phyloP scores from a whole-genome alignment of 2,113 vertebrate species.

The Sinocyclocheilus rhinocerous region DNA sequence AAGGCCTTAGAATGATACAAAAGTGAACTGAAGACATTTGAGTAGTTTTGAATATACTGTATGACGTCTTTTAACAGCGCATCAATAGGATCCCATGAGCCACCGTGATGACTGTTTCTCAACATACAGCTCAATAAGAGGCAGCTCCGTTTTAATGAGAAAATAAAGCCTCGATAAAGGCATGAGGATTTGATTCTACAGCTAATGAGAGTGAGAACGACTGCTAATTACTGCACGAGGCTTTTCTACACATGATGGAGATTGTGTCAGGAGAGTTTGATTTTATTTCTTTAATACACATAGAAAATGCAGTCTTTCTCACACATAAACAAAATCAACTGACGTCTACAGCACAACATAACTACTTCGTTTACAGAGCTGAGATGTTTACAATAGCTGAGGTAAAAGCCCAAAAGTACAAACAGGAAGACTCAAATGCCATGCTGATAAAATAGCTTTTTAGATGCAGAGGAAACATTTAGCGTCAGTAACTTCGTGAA shows the following conservation, averaged over 20 bases:
- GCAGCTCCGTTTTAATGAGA: constrained; percentile 65
- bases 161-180: constrained; percentile 57
- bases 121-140: constrained; percentile 59
- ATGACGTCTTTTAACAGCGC: background rate
- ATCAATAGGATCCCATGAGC: background rate
- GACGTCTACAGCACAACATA: background rate
- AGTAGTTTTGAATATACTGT: background rate
- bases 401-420: constrained; percentile 6
- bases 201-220: constrained; percentile 8
- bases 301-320: background rate
- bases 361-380: background rate
- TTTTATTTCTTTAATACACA: background rate
- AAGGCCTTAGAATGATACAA: background rate
- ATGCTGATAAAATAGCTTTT: constrained; percentile 19
- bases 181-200: constrained; percentile 26
- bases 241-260: constrained; percentile 26
- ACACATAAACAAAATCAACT: background rate
- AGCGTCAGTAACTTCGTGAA: background rate
- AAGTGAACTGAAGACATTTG: background rate
- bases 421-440: constrained; percentile 41
- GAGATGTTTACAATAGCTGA: constrained; percentile 13
- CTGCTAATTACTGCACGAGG: background rate
- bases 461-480: background rate
- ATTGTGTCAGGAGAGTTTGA: constrained; percentile 7
- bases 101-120: constrained; percentile 48